These are phyloP conservation scores for Ceratothoa steindachneri DNA, from an alignment of 2,888 invertebrate species.

Conservation along the genomic window DNA sequence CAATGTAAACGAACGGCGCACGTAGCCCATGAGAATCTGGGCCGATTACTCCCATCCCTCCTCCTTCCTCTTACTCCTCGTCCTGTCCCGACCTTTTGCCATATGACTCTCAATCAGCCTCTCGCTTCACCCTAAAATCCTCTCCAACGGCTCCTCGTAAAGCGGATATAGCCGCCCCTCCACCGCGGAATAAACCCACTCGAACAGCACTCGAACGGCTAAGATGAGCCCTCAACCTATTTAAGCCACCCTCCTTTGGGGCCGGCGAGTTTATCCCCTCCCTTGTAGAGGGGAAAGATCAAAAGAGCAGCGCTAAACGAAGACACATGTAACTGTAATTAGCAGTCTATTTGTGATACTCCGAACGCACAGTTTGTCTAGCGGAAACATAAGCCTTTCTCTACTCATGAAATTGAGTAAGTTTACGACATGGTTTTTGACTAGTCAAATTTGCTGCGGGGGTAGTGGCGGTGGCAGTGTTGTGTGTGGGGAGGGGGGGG, in stretches of 20 bases:
- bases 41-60: background rate
- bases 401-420: background rate
- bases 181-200: background rate
- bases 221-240: background rate
- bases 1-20: too few relatives aligned
- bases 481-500: too few relatives aligned
- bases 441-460: too few relatives aligned
- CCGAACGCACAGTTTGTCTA: background rate
- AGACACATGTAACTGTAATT: conserved; percentile 4
- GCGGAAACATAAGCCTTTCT: background rate
- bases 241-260: background rate
- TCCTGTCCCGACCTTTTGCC: background rate
- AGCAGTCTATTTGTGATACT: conserved; percentile 12
- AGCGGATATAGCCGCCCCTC: background rate
- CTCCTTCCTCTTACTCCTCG: background rate
- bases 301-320: conserved; percentile 6
- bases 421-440: background rate
- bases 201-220: background rate
- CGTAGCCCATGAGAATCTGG: too few relatives aligned
- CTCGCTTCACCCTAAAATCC: background rate
- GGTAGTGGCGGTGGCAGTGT: too few relatives aligned
- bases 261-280: background rate
- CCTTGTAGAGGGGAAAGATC: background rate
- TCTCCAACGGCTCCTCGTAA: background rate
- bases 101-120: background rate